These are phyloP conservation scores for Dreissena polymorpha DNA, from an alignment of 1,140 invertebrate species.

Conservation along the genomic window DNA sequence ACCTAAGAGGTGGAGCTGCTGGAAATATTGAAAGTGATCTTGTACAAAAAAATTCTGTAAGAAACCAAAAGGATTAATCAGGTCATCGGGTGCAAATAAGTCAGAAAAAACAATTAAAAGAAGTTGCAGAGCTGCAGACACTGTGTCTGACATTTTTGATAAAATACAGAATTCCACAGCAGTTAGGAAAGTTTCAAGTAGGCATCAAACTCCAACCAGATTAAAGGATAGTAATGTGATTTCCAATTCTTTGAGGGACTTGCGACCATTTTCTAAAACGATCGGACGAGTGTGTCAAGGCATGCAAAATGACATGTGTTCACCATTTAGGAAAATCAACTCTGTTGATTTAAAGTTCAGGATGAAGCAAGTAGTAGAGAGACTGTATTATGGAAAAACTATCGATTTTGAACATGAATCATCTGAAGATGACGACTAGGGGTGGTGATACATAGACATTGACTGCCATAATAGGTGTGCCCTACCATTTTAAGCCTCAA, in stretches of 20 bases:
- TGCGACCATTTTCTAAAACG: conserved; percentile 6
- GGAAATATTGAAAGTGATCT: too few relatives aligned
- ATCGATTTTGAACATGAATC: background rate
- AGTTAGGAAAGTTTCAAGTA: conserved; percentile 11
- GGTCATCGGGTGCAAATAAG: too few relatives aligned
- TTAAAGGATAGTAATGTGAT: conserved; percentile 9
- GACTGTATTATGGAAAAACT: conserved; percentile 3
- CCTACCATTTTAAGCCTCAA: conserved; percentile 8
- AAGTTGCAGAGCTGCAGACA: too few relatives aligned
- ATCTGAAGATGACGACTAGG: background rate
- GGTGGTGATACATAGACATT: background rate
- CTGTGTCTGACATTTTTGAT: too few relatives aligned
- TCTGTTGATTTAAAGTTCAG: background rate
- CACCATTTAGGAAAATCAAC: too few relatives aligned
- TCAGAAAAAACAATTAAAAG: too few relatives aligned
- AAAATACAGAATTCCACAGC: too few relatives aligned
- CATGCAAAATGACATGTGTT: background rate
- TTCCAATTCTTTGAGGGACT: background rate
- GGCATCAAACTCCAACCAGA: background rate
- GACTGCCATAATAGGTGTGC: background rate
- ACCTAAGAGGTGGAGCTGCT: too few relatives aligned
- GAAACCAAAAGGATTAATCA: too few relatives aligned
- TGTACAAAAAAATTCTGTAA: too few relatives aligned
- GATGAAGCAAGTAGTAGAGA: background rate
- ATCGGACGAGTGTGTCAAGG: conserved; percentile 7